These are phyloP conservation scores for Alligator sinensis DNA, from an alignment of 2,113 vertebrate species.

Conservation along the genomic window DNA sequence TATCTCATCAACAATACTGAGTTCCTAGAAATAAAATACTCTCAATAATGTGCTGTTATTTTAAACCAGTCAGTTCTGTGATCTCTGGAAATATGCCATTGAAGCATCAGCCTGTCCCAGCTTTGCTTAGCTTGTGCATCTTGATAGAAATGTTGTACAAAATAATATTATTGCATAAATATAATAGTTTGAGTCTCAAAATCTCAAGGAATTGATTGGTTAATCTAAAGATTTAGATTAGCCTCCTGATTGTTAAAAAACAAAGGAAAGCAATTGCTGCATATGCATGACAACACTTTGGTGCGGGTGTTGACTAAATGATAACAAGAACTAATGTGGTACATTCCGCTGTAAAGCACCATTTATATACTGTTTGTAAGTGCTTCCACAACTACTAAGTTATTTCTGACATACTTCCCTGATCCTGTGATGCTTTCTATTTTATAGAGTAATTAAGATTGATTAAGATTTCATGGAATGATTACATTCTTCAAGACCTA, in stretches of 20 bases:
- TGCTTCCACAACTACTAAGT: neutral
- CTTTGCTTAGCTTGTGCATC: neutral
- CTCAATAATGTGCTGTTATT: rapidly evolving
- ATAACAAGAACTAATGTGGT: neutral
- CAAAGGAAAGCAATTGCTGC: too few relatives aligned
- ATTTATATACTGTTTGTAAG: neutral
- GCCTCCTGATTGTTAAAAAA: too few relatives aligned
- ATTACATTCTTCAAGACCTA: neutral
- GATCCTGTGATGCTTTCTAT: neutral
- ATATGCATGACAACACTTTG: neutral
- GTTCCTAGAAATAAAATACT: rapidly evolving
- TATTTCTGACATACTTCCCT: neutral
- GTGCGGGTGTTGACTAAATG: neutral
- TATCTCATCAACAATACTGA: neutral
- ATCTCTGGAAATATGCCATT: neutral
- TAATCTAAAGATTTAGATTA: neutral
- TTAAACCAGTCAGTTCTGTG: neutral
- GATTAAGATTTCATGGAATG: neutral
- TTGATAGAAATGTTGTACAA: neutral
- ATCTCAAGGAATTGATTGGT: too few relatives aligned
- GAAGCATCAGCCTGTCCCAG: neutral
- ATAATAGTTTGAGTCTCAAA: neutral
- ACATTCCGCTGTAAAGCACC: neutral
- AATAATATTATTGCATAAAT: neutral
- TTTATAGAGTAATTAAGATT: neutral